Conservation (phyloP, 1,140 invertebrate species). For the Lordiphosa clarofinis region DNA sequence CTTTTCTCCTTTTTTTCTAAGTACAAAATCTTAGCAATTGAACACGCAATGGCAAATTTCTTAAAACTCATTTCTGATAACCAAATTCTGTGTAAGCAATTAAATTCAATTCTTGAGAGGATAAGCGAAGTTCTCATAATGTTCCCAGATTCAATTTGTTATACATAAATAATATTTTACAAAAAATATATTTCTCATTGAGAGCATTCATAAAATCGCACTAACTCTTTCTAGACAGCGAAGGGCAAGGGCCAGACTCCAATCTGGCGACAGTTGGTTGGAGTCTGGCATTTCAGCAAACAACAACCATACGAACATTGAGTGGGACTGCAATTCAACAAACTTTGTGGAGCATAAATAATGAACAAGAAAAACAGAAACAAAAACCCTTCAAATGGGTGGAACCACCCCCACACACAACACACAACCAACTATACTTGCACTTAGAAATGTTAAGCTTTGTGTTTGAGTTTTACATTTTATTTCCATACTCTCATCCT, state of each 20-base stretch:
- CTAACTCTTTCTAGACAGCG: conserved; percentile 1
- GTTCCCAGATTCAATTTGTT: too few species aligned
- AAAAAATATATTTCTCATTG: background rate
- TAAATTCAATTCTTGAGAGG: too few species aligned
- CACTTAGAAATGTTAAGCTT: conserved; percentile 37
- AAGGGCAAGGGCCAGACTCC: conserved; percentile 54
- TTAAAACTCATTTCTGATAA: too few species aligned
- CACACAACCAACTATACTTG: conserved; percentile 38
- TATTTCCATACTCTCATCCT: conserved; percentile 15
- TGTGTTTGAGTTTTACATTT: conserved; percentile 42
- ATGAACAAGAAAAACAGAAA: conserved; percentile 57
- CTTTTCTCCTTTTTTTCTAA: too few species aligned
- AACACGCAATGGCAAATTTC: too few species aligned
- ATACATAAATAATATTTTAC: background rate
- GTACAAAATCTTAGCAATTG: too few species aligned
- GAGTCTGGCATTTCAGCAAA: background rate
- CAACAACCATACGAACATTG: conserved; percentile 5
- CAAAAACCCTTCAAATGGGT: conserved; percentile 22
- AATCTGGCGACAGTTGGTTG: conserved; percentile 48
- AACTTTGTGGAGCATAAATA: conserved; percentile 71
- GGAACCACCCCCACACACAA: conserved; percentile 19
- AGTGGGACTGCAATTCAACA: conserved; percentile 48
- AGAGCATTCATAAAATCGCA: background rate
- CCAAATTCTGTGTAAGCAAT: too few species aligned
- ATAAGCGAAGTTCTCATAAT: too few species aligned